Base-by-base conservation (phyloP, 2,797 vertebrate genomes). In the Gambelia wislizenii region DNA sequence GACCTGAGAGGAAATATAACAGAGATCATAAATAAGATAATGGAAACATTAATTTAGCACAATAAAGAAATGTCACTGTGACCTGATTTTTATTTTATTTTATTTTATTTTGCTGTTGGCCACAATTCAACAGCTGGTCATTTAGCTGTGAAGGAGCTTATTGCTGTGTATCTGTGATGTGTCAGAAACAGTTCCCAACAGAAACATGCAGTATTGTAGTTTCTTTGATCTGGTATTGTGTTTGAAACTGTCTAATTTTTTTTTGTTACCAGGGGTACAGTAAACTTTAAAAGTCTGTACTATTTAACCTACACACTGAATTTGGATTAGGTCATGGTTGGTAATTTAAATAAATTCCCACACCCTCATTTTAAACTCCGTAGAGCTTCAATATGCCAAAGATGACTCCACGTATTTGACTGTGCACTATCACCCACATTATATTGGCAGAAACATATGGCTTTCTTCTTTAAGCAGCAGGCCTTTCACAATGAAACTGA, bases 171-270 rank as follows among this genome's bases (percentile, higher is more conserved):
- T 91, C 91, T 95, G 94, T 4, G 59, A 91, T 89, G 87, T 92
- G 86, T 95, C 95, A 95, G 90, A 94, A 96, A 95, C 89, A 95
- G 93, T 89, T 95, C 89, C 89, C 93, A 90, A 76, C 4, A 85
- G 92, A 93, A 95, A 91, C 87, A 87, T 44, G 69, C n/a, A 91
- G 76, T 94, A 93, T 70, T 92, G 92, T 85, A 87, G 0, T 36
- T 86, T 90, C 94, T 95, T 94, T 95, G 92, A 95, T 93, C 95
- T 92, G 42, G 87, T 85, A 49, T 47, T 82, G 89, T 56, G 84
- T 70, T 76, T 22, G 33, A 84, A 90, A 88, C 1, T 25, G 91
- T 70, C 83, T 47, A 52, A n/a, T n/a, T 61, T 84, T 90, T 33
- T 64, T 67, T 22, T 75, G 84, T 76, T 88, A 0, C 4, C 83